These are phyloP conservation scores for Apotomis betuletana DNA, from an alignment of 2,888 invertebrate species.

Conservation along the genomic window DNA sequence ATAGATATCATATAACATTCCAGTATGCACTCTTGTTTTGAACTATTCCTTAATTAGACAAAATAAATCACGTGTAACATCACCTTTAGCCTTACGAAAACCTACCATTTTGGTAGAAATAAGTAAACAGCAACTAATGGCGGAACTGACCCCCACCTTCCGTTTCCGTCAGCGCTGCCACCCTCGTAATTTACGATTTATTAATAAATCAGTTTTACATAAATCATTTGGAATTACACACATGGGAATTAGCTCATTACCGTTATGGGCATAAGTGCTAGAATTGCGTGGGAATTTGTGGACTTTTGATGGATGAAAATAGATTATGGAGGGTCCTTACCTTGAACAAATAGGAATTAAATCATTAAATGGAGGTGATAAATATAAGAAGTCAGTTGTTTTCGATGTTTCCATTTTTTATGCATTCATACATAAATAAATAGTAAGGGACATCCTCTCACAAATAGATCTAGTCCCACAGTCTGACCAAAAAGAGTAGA, in stretches of 20 bases:
- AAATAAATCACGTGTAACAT: constrained; percentile 40
- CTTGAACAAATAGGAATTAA: constrained; percentile 24
- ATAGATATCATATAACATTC: background rate
- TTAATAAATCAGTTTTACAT: constrained; percentile 53
- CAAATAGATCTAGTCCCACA: no score
- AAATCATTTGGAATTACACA: constrained; percentile 47
- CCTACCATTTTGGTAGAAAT: constrained; percentile 50
- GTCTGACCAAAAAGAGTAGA: no score
- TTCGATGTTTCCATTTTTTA: background rate
- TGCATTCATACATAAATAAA: background rate
- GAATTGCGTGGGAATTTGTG: constrained; percentile 16
- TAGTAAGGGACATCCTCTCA: no score
- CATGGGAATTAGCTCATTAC: constrained; percentile 31
- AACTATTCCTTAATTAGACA: constrained; percentile 26
- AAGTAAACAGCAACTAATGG: constrained; percentile 56
- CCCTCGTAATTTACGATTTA: constrained; percentile 46
- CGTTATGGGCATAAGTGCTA: constrained; percentile 13
- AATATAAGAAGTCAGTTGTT: background rate
- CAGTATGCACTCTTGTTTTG: background rate
- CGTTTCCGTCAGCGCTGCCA: constrained; percentile 53
- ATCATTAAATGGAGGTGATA: constrained; percentile 2
- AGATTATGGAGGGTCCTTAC: background rate
- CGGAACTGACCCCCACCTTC: constrained; percentile 65
- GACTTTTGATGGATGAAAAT: constrained; percentile 4
- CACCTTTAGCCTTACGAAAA: constrained; percentile 54